Evolutionary conservation across 1,140 invertebrate genomes (phyloP).

Genomic region (Leucophenga varia): DNA sequence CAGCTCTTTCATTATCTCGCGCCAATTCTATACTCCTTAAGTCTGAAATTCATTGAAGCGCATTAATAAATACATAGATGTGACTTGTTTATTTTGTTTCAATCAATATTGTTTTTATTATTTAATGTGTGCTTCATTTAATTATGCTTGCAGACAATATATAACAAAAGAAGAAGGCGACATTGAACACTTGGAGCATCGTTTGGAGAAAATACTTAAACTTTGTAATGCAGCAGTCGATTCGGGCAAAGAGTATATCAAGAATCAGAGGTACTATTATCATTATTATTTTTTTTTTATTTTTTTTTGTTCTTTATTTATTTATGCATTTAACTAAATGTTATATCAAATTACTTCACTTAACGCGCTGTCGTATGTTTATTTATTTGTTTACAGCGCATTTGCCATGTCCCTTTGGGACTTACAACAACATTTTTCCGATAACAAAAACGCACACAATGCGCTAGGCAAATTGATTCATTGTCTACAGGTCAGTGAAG

Average conservation of each 20-base stretch:
- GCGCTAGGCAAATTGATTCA: constrained; percentile 54
- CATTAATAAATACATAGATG: too few relatives aligned
- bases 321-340: too few relatives aligned
- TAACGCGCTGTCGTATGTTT: constrained; percentile 15
- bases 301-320: constrained; percentile 13
- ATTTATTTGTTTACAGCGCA: constrained; percentile 60
- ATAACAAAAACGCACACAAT: constrained; percentile 62
- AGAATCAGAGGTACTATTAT: constrained; percentile 73
- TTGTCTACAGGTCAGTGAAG: constrained; percentile 63
- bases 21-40: too few relatives aligned
- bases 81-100: constrained; percentile 39
- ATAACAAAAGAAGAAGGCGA: constrained; percentile 82
- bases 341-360: constrained; percentile 18
- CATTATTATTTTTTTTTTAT: constrained; percentile 25
- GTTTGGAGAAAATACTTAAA: constrained; percentile 87
- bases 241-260: constrained; percentile 82
- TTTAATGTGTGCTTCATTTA: neutral
- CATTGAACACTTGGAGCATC: constrained; percentile 82
- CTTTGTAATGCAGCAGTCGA: constrained; percentile 83
- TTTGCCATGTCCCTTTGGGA: constrained; percentile 85
- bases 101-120: constrained; percentile 11
- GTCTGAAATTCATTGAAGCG: too few relatives aligned
- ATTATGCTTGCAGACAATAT: constrained; percentile 64
- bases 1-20: too few relatives aligned
- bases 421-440: constrained; percentile 73